Conservation (phyloP, 2,888 invertebrate species). For the Morpho achilles region DNA sequence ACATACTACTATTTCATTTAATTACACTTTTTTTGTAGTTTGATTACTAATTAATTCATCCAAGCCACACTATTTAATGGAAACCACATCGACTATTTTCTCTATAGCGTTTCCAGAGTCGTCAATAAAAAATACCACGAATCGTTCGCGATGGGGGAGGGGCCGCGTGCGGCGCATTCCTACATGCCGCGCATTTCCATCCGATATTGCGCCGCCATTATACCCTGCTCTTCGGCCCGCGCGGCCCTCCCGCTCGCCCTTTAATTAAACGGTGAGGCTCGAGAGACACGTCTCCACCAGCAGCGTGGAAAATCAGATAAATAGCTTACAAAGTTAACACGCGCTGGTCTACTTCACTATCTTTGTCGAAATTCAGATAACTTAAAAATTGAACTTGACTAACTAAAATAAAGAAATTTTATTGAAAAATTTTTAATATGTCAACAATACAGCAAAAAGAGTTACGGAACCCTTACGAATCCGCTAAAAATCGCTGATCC, state of each 20-base stretch:
- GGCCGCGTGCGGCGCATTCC: constrained; percentile 75
- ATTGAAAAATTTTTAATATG: too few relatives aligned
- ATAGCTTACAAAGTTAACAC: constrained; percentile 64
- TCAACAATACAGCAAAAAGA: neutral
- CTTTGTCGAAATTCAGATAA: constrained; percentile 29
- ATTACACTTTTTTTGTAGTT: constrained; percentile 1
- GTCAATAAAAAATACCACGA: constrained; percentile 79
- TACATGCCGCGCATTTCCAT: constrained; percentile 79
- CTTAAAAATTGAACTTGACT: too few relatives aligned
- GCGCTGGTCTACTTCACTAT: constrained; percentile 44
- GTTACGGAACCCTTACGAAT: constrained; percentile 4
- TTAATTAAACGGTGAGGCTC: constrained; percentile 78
- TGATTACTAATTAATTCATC: constrained; percentile 19
- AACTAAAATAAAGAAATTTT: too few relatives aligned
- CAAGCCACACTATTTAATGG: constrained; percentile 26
- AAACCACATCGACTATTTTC: constrained; percentile 48
- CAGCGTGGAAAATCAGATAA: constrained; percentile 74
- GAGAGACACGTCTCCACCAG: constrained; percentile 72
- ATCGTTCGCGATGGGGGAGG: constrained; percentile 71
- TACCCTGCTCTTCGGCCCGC: constrained; percentile 64
- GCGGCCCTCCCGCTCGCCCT: constrained; percentile 67
- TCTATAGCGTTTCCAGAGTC: constrained; percentile 67
- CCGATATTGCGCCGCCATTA: constrained; percentile 79
- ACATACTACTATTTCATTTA: constrained; percentile 4
- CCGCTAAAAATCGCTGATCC: neutral